These are phyloP conservation scores for Zosterops japonicus DNA, from an alignment of 2,113 vertebrate genomes.

Conservation along the genomic window DNA sequence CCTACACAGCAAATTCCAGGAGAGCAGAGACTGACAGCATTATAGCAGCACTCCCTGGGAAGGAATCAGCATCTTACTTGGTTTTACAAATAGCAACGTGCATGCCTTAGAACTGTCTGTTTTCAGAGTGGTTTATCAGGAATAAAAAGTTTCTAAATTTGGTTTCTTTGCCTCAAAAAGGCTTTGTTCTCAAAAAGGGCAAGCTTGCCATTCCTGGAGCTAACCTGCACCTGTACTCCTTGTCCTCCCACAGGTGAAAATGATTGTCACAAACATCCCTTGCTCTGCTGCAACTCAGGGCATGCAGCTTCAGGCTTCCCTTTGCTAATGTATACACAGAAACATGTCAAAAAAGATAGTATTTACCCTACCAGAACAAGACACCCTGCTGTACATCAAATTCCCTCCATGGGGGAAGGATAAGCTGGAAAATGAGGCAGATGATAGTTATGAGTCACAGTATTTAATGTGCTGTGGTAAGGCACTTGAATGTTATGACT, in stretches of 20 bases:
- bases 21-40: not conserved
- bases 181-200: not conserved
- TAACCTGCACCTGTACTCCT: not conserved
- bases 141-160: not conserved
- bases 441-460: not conserved
- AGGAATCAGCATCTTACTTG: not conserved
- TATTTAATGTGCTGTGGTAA: not conserved
- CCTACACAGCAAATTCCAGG: not conserved
- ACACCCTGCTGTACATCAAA: not conserved
- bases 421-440: not conserved
- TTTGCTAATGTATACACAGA: not conserved
- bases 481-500: not conserved
- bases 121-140: not conserved
- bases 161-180: not conserved
- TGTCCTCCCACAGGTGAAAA: not conserved
- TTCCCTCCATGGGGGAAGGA: not conserved
- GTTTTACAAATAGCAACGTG: not conserved
- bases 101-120: not conserved
- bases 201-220: not conserved
- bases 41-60: not conserved
- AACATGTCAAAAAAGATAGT: not conserved
- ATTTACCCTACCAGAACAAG: not conserved
- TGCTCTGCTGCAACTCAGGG: not conserved
- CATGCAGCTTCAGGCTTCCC: not conserved
- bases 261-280: not conserved